phyloP scores from a whole-genome alignment of 2,113 vertebrate species.

The Bettongia penicillata region DNA sequence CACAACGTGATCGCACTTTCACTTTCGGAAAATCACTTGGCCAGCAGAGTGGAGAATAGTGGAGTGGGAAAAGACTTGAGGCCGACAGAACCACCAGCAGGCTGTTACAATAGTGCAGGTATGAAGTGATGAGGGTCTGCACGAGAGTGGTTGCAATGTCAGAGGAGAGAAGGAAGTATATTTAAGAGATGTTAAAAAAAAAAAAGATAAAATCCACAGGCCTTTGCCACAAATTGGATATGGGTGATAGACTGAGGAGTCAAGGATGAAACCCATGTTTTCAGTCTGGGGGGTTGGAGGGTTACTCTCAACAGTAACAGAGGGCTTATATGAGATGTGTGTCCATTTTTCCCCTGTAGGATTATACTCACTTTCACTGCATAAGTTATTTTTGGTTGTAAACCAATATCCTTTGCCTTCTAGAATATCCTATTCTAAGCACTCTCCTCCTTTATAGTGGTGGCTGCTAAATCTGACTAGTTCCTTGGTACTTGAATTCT shows the following conservation, averaged over 20 bases:
- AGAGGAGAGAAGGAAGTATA: background rate
- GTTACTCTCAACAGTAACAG: background rate
- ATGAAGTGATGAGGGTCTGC: background rate
- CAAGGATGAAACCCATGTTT: background rate
- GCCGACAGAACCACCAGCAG: background rate
- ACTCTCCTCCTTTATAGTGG: background rate
- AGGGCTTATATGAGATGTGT: background rate
- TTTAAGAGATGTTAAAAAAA: background rate
- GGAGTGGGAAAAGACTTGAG: background rate
- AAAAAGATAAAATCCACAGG: background rate
- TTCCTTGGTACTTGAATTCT: background rate
- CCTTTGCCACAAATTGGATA: background rate
- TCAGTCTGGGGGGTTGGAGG: background rate
- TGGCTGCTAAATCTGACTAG: background rate
- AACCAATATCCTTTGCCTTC: background rate
- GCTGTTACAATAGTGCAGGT: background rate
- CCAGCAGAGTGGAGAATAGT: background rate
- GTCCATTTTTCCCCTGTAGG: background rate
- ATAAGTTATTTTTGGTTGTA: background rate
- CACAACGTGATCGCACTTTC: background rate
- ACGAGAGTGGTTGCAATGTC: background rate
- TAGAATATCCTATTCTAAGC: background rate
- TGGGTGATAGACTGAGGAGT: background rate
- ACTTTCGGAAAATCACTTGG: background rate
- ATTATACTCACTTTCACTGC: background rate